These are phyloP conservation scores for Trichogramma pretiosum DNA, from an alignment of 1,140 invertebrate genomes.

Conservation along the genomic window DNA sequence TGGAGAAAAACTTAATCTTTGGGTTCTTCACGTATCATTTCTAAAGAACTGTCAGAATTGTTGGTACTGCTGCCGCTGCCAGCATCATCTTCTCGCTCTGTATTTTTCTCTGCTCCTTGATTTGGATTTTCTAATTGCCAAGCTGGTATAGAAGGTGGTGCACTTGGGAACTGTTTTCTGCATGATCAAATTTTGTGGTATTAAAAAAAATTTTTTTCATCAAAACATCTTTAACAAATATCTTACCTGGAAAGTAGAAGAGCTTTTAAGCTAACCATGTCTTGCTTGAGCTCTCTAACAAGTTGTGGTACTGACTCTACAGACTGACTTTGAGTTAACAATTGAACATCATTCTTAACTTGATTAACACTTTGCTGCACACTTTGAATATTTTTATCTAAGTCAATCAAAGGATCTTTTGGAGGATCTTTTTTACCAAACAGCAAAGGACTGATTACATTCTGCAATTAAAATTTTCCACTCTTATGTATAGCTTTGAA, in stretches of 20 bases:
- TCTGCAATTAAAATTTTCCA: conserved; percentile 43
- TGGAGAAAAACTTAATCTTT: conserved; percentile 33
- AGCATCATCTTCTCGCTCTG: conserved; percentile 40
- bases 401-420: conserved; percentile 54
- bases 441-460: conserved; percentile 54
- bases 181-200: conserved; percentile 1
- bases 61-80: conserved; percentile 44
- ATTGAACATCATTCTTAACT: conserved; percentile 51
- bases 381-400: conserved; percentile 58
- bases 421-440: conserved; percentile 55
- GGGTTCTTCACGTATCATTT: conserved; percentile 44
- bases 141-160: conserved; percentile 63
- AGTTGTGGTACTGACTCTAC: conserved; percentile 48
- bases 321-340: conserved; percentile 44
- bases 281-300: conserved; percentile 61
- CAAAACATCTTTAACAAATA: background rate
- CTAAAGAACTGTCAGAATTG: conserved; percentile 44
- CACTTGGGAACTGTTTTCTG: conserved; percentile 64
- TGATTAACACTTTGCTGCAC: conserved; percentile 51
- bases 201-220: conserved; percentile 5
- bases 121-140: conserved; percentile 55
- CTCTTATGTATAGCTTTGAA: too few species aligned
- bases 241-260: conserved; percentile 63
- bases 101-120: conserved; percentile 35
- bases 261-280: conserved; percentile 67